phyloP scores from a whole-genome alignment of 1,140 invertebrate genomes.

The Acromyrmex heyeri region DNA sequence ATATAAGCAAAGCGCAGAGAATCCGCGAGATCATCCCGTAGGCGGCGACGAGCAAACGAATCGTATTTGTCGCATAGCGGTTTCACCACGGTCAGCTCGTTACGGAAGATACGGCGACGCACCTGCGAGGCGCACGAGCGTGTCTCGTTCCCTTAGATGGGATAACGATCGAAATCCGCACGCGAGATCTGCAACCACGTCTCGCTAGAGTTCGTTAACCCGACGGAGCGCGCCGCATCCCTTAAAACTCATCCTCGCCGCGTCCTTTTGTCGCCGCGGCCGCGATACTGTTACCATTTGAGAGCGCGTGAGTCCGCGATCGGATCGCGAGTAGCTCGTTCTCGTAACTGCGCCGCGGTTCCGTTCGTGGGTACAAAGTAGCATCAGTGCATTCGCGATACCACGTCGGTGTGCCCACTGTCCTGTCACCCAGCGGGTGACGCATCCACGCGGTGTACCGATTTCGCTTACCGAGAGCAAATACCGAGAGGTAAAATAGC shows the following conservation, averaged over 20 bases:
- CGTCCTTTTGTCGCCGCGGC: conserved; percentile 65
- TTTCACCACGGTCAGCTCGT: conserved; percentile 50
- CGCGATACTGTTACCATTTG: conserved; percentile 66
- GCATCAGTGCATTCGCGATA: conserved; percentile 53
- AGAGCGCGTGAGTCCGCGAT: conserved; percentile 65
- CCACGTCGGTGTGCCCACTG: conserved; percentile 64
- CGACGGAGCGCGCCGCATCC: conserved; percentile 40
- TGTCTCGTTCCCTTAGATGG: conserved; percentile 71
- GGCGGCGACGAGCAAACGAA: conserved; percentile 44
- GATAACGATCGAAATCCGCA: conserved; percentile 73
- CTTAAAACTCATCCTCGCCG: conserved; percentile 69
- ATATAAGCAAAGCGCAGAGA: background rate
- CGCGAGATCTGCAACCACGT: conserved; percentile 56
- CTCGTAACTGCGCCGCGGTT: conserved; percentile 40
- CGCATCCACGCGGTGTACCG: conserved; percentile 34
- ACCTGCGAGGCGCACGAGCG: conserved; percentile 61
- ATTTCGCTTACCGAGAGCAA: conserved; percentile 47
- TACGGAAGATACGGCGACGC: conserved; percentile 52
- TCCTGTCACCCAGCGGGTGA: conserved; percentile 68
- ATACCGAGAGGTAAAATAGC: conserved; percentile 11
- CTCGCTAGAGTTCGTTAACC: conserved; percentile 49
- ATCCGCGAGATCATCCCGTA: background rate
- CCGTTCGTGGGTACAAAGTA: conserved; percentile 53
- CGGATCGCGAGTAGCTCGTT: conserved; percentile 64
- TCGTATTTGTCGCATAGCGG: conserved; percentile 58